These are phyloP conservation scores for Lepilemur septentrionalis DNA, from an alignment of 2,797 vertebrate species.

Conservation along the genomic window DNA sequence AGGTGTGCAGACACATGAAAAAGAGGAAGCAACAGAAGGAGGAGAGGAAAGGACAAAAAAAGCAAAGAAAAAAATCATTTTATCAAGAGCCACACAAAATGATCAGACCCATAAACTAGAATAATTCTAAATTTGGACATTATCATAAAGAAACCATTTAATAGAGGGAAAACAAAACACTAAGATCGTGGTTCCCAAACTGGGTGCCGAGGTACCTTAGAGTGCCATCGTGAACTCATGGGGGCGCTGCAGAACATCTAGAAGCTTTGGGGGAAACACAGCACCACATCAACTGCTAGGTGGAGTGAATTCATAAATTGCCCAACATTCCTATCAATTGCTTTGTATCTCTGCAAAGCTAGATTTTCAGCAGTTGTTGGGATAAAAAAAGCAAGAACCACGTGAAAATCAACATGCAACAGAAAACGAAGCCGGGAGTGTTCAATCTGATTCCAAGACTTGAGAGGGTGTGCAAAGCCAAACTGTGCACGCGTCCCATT, in stretches of 20 bases:
- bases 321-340: fast-evolving
- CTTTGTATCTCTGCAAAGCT: neutral
- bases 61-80: neutral
- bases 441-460: no score
- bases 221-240: neutral
- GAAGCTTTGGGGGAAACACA: neutral
- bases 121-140: neutral
- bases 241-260: no score
- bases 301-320: neutral
- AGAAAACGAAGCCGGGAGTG: neutral
- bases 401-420: fast-evolving
- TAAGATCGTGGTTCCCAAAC: neutral
- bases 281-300: no score
- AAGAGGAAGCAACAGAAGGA: neutral
- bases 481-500: fast-evolving
- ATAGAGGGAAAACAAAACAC: neutral
- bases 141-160: neutral
- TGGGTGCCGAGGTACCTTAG: neutral
- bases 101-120: neutral
- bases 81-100: neutral
- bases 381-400: neutral
- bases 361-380: neutral
- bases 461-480: fast-evolving
- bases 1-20: neutral
- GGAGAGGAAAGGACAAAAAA: neutral